These are phyloP conservation scores for Drosophila rhopaloa DNA, from an alignment of 1,140 invertebrate genomes.

Conservation along the genomic window DNA sequence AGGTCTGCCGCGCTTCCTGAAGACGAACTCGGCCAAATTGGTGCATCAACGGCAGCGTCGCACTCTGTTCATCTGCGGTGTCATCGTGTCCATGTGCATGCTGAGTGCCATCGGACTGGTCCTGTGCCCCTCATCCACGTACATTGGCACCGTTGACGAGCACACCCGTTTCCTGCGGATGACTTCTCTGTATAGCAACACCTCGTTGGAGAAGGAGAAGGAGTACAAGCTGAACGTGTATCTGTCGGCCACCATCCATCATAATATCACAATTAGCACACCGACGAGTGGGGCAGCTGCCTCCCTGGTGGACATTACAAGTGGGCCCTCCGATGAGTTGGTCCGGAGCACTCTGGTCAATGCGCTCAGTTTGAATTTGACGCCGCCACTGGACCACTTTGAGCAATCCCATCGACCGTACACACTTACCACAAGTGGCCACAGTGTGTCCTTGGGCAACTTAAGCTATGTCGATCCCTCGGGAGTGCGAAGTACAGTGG, in stretches of 20 bases:
- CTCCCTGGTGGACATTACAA: slow-evolving; percentile 53
- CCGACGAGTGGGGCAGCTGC: slow-evolving; percentile 38
- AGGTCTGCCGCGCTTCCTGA: slow-evolving; percentile 87
- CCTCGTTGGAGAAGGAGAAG: slow-evolving; percentile 32
- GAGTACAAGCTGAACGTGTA: slow-evolving; percentile 82
- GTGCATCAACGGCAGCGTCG: slow-evolving; percentile 89
- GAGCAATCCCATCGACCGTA: slow-evolving; percentile 59
- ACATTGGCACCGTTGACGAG: slow-evolving; percentile 48
- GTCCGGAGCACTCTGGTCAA: slow-evolving; percentile 61
- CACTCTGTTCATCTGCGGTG: slow-evolving; percentile 92
- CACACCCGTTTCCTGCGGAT: slow-evolving; percentile 9
- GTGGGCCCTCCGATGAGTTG: slow-evolving; percentile 57
- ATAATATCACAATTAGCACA: slow-evolving; percentile 84
- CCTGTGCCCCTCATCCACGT: slow-evolving; percentile 66
- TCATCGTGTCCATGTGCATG: slow-evolving; percentile 91
- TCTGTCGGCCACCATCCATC: slow-evolving; percentile 83
- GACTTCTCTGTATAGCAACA: slow-evolving; percentile 28
- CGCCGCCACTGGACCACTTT: slow-evolving; percentile 48
- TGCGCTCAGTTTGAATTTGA: slow-evolving; percentile 58
- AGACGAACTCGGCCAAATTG: slow-evolving; percentile 90
- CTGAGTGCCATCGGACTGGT: slow-evolving; percentile 85
- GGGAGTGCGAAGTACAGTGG: slow-evolving; percentile 11
- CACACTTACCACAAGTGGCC: slow-evolving; percentile 26
- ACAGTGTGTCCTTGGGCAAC: slow-evolving; percentile 29
- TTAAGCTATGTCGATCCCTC: slow-evolving; percentile 23